phyloP scores from a whole-genome alignment of 2,888 invertebrate species.

The Octodonta nipae region DNA sequence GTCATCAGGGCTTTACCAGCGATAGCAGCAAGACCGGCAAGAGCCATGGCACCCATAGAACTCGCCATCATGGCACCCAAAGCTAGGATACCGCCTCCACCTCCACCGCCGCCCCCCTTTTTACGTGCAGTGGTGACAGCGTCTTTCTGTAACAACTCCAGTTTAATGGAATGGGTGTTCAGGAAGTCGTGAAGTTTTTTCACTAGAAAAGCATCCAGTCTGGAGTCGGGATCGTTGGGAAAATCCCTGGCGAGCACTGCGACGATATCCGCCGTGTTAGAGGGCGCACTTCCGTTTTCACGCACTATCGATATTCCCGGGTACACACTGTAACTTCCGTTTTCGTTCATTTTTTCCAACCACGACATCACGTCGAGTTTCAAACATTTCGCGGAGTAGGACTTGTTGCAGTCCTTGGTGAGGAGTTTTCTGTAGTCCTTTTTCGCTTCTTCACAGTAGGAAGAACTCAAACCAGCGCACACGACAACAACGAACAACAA shows the following conservation, averaged over 20 bases:
- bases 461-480: too few relatives aligned
- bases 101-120: slow-evolving; percentile 27
- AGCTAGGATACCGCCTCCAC: slow-evolving; percentile 33
- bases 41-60: slow-evolving; percentile 54
- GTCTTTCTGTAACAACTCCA: slow-evolving; percentile 38
- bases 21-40: slow-evolving; percentile 57
- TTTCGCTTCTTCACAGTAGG: too few relatives aligned
- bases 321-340: slow-evolving; percentile 49
- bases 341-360: slow-evolving; percentile 55
- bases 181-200: slow-evolving; percentile 54
- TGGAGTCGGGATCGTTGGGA: slow-evolving; percentile 57
- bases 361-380: slow-evolving; percentile 62
- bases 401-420: slow-evolving; percentile 39
- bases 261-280: slow-evolving; percentile 50
- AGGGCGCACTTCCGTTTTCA: slow-evolving; percentile 35
- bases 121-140: slow-evolving; percentile 25
- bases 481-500: slow-evolving; percentile 7
- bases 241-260: slow-evolving; percentile 58
- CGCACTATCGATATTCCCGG: slow-evolving; percentile 60
- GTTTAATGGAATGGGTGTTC: slow-evolving; percentile 54
- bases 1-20: slow-evolving; percentile 72
- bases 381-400: slow-evolving; percentile 56
- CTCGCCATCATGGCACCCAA: slow-evolving; percentile 47
- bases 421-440: slow-evolving; percentile 19
- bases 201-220: slow-evolving; percentile 57